Percentiles rank a stretch among this genome's conserved stretches.
These are phyloP conservation scores for Aselliscus stoliczkanus DNA, from an alignment of 2,797 vertebrate genomes.

Conservation along the genomic window DNA sequence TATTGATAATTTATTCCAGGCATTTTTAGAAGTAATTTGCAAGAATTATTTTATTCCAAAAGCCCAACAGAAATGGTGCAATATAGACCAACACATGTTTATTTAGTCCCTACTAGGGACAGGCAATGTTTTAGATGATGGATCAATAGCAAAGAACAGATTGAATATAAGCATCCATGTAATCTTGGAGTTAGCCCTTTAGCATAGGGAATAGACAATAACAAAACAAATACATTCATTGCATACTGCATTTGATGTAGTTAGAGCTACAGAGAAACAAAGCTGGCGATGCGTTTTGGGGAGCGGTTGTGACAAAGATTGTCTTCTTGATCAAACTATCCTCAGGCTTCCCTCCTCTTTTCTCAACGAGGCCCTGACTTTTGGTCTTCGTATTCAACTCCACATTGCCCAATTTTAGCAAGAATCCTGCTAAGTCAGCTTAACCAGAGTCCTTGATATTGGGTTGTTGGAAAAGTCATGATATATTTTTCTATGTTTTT, in stretches of 20 bases:
- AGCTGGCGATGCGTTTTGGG: not conserved
- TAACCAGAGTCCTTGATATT: not conserved
- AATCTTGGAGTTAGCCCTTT: not conserved
- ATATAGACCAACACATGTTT: not conserved
- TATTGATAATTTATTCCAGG: not conserved
- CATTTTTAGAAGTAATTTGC: not conserved
- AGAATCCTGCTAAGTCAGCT: not conserved
- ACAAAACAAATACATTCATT: not conserved
- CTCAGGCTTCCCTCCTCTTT: not conserved
- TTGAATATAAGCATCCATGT: not conserved
- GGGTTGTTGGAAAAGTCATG: no score
- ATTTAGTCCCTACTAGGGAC: not conserved
- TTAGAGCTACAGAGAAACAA: not conserved
- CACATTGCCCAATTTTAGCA: not conserved
- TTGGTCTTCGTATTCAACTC: not conserved
- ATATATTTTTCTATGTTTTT: no score
- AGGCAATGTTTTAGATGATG: not conserved
- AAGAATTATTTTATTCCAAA: not conserved
- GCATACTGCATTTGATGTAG: not conserved
- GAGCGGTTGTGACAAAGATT: not conserved
- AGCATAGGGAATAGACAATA: not conserved
- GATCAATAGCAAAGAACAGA: not conserved
- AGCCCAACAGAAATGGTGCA: not conserved
- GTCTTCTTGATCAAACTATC: not conserved
- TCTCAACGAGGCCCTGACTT: not conserved